Base-by-base conservation (phyloP, 1,140 invertebrate genomes). In the Trachymyrmex septentrionalis region DNA sequence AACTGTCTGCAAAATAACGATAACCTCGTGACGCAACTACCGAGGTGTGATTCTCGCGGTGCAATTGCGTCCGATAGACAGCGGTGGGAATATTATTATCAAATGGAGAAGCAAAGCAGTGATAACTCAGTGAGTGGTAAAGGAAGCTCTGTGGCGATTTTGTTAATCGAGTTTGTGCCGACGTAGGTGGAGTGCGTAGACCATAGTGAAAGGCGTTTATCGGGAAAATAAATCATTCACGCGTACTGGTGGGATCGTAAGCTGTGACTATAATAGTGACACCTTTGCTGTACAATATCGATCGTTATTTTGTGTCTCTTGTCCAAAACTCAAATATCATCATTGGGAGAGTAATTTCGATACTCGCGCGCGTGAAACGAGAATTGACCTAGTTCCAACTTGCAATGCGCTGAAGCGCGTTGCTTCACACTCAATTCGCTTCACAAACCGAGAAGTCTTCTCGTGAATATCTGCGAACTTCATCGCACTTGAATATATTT, bases 61-160 rank as follows among this genome's bases (percentile, higher is more conserved):
- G 50, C 21, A 53, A 59, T 71, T 55, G 30, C 55, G 50, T 19
- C 27, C 27, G 44, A 53, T 67, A 53, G 34, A 44, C 48, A 78
- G 50, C 34, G n/a, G n/a, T 38, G 50, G 12, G 50, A 69, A 81
- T 72, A 81, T 84, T 84, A 59, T 14, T 73, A 30, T 14, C 55
- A 61, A 61, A 73, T 61, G 38, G 38, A 9, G 34, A 75, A 73
- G 38, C 67, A 73, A 38, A 48, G 55, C 38, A 61, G 14, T 61
- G 80, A 84, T 84, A 73, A 61, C 30, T 38, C 53, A 30, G 50
- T 57, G 16, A 19, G 50, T 59, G 34, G 24, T 19, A 9, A 19
- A 24, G 69, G 44, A 73, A 73, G 55, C 55, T 19, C 3, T 24
- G 78, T 34, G 50, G 3, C 55, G 38, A 61, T 30, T 73, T 84